Evolutionary conservation across 2,797 vertebrate species (phyloP).

Genomic region (Amazona finschi): DNA sequence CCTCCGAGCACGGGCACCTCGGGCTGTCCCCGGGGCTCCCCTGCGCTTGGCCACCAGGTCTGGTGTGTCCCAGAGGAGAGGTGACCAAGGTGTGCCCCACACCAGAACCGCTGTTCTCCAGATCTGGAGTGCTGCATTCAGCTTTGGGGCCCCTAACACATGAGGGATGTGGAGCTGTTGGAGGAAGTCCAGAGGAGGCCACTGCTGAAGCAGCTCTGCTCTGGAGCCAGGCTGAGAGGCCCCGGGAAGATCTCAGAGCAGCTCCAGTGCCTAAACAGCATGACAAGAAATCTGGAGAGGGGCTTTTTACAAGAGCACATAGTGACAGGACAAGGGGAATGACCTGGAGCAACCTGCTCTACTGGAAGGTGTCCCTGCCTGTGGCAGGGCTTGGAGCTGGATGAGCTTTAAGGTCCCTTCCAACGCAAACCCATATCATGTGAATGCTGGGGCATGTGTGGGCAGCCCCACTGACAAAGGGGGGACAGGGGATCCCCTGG

Average conservation of each 20-base stretch:
- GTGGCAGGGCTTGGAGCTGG: background rate
- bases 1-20: background rate
- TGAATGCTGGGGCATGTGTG: rapidly evolving
- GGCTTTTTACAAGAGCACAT: background rate
- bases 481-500: background rate
- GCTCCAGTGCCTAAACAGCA: background rate
- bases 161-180: background rate
- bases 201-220: background rate
- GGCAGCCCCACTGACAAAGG: rapidly evolving
- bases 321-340: background rate
- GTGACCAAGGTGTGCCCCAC: rapidly evolving
- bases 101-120: background rate
- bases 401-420: background rate
- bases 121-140: background rate
- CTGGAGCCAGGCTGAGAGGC: background rate
- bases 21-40: rapidly evolving
- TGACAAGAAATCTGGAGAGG: background rate
- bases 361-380: background rate
- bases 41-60: background rate
- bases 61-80: background rate
- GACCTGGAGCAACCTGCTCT: background rate
- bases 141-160: background rate
- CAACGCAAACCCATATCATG: background rate
- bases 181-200: background rate
- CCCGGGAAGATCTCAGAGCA: too few species aligned